Evolutionary conservation across 2,113 vertebrate genomes (phyloP), one percentile per base, ranked within the genome.

Genomic region (Eira barbara): DNA sequence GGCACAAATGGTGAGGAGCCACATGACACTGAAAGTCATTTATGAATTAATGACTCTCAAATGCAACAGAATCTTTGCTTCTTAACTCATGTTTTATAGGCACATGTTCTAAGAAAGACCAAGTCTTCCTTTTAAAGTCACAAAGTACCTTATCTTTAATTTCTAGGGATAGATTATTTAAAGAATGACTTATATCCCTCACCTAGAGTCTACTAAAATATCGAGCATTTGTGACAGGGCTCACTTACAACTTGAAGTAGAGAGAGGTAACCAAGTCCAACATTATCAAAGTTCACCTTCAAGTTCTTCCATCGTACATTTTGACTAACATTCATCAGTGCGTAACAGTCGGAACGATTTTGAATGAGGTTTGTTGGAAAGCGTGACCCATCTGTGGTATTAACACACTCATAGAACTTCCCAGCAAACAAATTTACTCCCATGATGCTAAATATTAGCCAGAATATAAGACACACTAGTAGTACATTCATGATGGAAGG

Each of bases 381-480:
- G 0, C 0, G 20, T 8, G 11, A 0, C 6, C 95, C 96, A 23
- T 82, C 89, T 52, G 98, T 99, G n/a, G 3, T 97, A 96, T 99
- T 99, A 80, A 99, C 31, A 98, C 99, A 99, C 83, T 82, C 61
- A 95, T 98, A 98, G 98, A 99, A 99, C 93, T 99, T 99, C 42
- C 99, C 99, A 65, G 99, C 99, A 98, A 99, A 99, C 85, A 99
- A 96, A 98, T 99, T 99, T 87, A 99, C 99, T 69, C 99, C 99
- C 99, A 99, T 99, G 96, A 99, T 99, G 97, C 99, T 99, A 99
- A 99, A 99, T 98, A 99, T 99, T 49, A 99, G 99, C 99, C 99
- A 99, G 99, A 99, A 99, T 97, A 99, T 99, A 93, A 99, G 99
- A 98, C 99, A 99, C 31, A 99, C 99, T 92, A 99, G 99, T 90